phyloP scores from a whole-genome alignment of 2,797 vertebrate genomes.

The Alcedo quadribrachys region DNA sequence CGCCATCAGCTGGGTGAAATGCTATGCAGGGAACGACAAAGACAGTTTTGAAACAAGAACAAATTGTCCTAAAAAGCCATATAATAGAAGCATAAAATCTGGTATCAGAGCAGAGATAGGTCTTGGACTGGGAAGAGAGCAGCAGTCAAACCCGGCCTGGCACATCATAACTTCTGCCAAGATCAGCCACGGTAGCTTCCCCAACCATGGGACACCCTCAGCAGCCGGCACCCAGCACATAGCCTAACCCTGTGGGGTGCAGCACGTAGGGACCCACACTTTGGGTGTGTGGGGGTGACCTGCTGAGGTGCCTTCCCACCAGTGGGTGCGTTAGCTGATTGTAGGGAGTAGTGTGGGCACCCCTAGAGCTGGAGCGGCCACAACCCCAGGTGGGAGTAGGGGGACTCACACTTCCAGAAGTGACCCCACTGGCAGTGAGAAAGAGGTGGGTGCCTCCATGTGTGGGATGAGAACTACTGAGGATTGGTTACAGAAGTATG shows the following conservation, averaged over 20 bases:
- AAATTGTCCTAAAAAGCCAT: neutral
- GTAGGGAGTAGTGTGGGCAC: fast-evolving
- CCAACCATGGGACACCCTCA: fast-evolving
- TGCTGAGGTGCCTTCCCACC: neutral
- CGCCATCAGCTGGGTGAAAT: neutral
- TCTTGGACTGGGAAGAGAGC: neutral
- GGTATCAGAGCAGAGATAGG: neutral
- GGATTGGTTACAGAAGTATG: neutral
- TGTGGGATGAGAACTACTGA: neutral
- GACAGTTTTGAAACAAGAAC: neutral
- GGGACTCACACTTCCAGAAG: neutral
- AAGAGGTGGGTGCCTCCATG: fast-evolving
- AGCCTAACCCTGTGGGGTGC: neutral
- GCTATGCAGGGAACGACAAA: neutral
- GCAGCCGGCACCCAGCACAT: fast-evolving
- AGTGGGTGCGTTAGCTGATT: neutral
- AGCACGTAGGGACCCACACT: neutral
- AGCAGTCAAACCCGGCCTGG: neutral
- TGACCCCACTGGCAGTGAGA: neutral
- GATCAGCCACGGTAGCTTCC: neutral
- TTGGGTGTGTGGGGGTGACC: fast-evolving
- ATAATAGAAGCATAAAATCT: neutral
- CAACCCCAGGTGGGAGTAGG: neutral
- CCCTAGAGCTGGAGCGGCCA: neutral
- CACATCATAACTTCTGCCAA: neutral